phyloP scores from a whole-genome alignment of 2,888 invertebrate species.

The Polylopha cassiicola region DNA sequence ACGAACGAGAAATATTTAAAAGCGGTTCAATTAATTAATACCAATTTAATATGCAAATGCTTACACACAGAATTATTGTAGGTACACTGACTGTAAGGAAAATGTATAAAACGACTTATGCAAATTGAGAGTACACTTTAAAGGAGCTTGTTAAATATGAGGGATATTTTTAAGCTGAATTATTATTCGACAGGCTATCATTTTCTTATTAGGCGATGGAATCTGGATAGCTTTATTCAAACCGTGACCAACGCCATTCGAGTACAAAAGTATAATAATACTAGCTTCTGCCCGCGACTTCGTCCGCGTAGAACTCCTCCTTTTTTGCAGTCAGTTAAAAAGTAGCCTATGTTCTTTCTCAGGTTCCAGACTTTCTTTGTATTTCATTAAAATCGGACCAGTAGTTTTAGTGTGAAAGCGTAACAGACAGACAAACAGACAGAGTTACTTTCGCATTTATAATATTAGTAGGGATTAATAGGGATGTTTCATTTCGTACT shows the following conservation, averaged over 20 bases:
- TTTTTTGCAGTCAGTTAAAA: no score
- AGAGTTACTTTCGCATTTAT: no score
- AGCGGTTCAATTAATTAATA: slow-evolving; percentile 12
- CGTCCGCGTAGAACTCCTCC: not conserved
- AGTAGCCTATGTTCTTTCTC: no score
- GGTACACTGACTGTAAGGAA: not conserved
- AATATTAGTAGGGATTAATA: no score
- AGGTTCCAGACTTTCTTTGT: no score
- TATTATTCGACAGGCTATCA: slow-evolving; percentile 21
- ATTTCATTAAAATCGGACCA: no score
- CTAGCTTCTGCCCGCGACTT: not conserved
- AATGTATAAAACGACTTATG: slow-evolving; percentile 7
- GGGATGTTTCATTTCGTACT: no score
- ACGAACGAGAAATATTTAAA: no score
- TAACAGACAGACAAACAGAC: no score
- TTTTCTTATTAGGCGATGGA: slow-evolving; percentile 19
- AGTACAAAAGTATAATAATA: not conserved
- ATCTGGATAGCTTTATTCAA: slow-evolving; percentile 10
- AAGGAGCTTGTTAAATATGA: slow-evolving; percentile 13
- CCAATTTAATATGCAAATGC: slow-evolving; percentile 21
- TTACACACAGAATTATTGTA: slow-evolving; percentile 6
- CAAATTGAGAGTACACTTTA: slow-evolving; percentile 5
- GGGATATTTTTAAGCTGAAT: slow-evolving; percentile 14
- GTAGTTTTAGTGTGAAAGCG: no score
- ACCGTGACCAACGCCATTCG: not conserved